These are phyloP conservation scores for Rapana venosa DNA, from an alignment of 2,888 invertebrate species.

Conservation along the genomic window DNA sequence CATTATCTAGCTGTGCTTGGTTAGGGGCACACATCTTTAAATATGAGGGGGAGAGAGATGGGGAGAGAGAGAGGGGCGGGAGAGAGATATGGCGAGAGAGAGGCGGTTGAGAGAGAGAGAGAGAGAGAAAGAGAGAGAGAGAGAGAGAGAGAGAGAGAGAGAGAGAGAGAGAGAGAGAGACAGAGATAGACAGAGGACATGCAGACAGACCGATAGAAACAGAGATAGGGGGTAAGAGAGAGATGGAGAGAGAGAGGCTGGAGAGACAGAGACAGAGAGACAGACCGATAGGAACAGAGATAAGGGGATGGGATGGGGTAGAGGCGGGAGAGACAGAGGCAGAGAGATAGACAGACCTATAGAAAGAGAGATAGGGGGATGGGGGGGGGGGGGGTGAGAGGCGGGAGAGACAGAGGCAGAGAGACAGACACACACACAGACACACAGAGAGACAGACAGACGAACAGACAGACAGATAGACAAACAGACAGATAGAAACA, in stretches of 20 bases:
- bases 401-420: too few species aligned
- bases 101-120: neutral
- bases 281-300: neutral
- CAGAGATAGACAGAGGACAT: neutral
- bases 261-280: neutral
- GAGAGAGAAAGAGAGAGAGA: neutral
- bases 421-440: too few species aligned
- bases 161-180: neutral
- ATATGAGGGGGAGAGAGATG: too few species aligned
- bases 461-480: too few species aligned
- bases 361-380: neutral
- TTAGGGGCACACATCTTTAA: too few species aligned
- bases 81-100: neutral
- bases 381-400: too few species aligned
- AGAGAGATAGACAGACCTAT: neutral
- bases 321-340: neutral
- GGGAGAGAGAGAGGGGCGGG: neutral
- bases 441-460: too few species aligned
- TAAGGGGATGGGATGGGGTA: too few species aligned
- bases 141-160: neutral
- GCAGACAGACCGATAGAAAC: neutral
- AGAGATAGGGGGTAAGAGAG: neutral
- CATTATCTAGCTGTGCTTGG: too few species aligned
- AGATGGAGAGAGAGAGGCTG: too few species aligned
- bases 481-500: too few species aligned